Conservation (phyloP, 2,113 vertebrate genomes). For the Rhegmatorhina hoffmannsi region DNA sequence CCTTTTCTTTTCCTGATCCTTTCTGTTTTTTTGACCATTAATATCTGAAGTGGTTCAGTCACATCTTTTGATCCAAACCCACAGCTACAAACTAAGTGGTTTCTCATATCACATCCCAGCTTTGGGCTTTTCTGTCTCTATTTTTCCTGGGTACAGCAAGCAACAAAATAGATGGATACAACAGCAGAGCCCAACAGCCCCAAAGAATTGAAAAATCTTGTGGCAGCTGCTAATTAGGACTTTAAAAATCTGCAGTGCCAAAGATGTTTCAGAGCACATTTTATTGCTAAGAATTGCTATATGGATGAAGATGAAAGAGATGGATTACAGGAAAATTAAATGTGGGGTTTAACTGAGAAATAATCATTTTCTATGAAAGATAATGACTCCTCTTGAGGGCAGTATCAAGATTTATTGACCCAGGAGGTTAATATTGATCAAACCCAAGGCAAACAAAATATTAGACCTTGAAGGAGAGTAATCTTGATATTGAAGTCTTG, state of each 20-base stretch:
- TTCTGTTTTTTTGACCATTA: background rate
- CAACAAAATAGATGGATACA: background rate
- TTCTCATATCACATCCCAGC: background rate
- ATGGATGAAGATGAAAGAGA: slow-evolving; percentile 48
- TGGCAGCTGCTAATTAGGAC: background rate
- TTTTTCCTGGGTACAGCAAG: background rate
- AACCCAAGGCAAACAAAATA: slow-evolving; percentile 58
- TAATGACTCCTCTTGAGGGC: slow-evolving; percentile 71
- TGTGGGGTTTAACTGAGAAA: slow-evolving; percentile 72
- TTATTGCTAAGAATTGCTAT: background rate
- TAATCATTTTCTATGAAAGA: slow-evolving; percentile 75
- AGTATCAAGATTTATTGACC: slow-evolving; percentile 74
- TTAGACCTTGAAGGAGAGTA: slow-evolving; percentile 66
- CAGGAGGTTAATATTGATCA: slow-evolving; percentile 60
- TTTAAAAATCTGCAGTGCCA: background rate
- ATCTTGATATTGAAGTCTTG: slow-evolving; percentile 55
- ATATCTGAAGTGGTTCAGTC: background rate
- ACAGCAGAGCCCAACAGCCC: background rate
- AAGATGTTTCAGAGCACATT: background rate
- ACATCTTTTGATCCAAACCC: background rate
- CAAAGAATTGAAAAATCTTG: background rate
- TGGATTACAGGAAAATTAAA: slow-evolving; percentile 69
- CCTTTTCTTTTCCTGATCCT: background rate
- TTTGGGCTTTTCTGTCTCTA: background rate
- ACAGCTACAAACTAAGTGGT: accelerated